phyloP scores from a whole-genome alignment of 2,888 invertebrate genomes.

The Pheosia tremula region DNA sequence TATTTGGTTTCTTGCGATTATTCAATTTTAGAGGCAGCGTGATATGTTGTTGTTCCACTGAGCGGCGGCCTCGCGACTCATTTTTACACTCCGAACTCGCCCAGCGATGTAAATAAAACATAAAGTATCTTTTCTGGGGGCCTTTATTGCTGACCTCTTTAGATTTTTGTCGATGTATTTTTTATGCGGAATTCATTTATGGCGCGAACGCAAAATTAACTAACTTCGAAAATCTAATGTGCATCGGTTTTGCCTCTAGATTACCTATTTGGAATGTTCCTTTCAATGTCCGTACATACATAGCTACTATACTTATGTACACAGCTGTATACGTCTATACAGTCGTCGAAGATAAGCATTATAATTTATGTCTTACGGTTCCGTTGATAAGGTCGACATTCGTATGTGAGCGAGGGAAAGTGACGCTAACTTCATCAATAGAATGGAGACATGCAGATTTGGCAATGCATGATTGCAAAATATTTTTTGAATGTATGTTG shows the following conservation, averaged over 20 bases:
- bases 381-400: conserved; percentile 56
- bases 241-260: conserved; percentile 23
- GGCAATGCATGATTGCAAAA: conserved; percentile 38
- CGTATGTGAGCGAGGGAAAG: conserved; percentile 35
- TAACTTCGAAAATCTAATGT: conserved; percentile 21
- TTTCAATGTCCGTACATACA: conserved; percentile 53
- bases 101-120: conserved; percentile 82
- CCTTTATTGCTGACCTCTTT: conserved; percentile 73
- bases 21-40: conserved; percentile 71
- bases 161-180: conserved; percentile 52
- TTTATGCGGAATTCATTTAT: conserved; percentile 36
- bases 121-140: conserved; percentile 59
- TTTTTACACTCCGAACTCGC: conserved; percentile 64
- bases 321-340: conserved; percentile 65
- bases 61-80: conserved; percentile 65
- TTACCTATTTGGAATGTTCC: conserved; percentile 35
- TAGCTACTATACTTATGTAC: conserved; percentile 55
- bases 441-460: conserved; percentile 53
- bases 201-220: conserved; percentile 33
- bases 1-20: conserved; percentile 81
- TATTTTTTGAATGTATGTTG: conserved; percentile 13
- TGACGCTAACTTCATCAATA: conserved; percentile 56
- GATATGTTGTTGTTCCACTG: conserved; percentile 73
- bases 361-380: conserved; percentile 52
- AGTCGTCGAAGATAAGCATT: conserved; percentile 48